Evolutionary conservation across 2,888 invertebrate genomes (phyloP).

Genomic region (Crocallis elinguaria): DNA sequence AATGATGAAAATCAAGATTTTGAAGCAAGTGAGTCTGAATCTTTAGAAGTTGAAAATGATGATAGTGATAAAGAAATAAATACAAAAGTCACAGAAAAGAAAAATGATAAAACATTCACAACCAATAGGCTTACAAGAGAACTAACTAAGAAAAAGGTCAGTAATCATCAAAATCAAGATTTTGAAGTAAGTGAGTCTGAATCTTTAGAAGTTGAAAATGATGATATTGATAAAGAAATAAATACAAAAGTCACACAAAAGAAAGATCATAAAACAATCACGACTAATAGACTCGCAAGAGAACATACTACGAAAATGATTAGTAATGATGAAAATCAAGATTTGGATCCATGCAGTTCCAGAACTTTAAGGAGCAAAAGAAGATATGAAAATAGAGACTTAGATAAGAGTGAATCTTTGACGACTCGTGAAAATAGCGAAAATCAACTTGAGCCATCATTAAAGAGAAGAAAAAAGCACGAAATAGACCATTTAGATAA

Average conservation of each 20-base stretch:
- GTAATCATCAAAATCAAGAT: conserved; percentile 8
- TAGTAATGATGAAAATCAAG: background rate
- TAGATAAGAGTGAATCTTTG: background rate
- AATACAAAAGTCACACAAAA: conserved; percentile 1
- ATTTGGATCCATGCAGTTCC: background rate
- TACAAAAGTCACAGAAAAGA: background rate
- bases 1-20: conserved; percentile 8
- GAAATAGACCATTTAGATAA: background rate
- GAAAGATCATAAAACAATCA: background rate
- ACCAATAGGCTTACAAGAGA: background rate
- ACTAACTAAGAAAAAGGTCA: no score
- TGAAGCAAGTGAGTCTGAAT: background rate
- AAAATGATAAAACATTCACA: background rate
- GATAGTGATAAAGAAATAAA: background rate
- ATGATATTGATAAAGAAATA: background rate
- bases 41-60: background rate
- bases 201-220: background rate
- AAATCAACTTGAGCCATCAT: background rate
- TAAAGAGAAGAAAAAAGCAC: background rate
- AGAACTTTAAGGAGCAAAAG: conserved; percentile 1
- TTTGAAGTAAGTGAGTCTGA: background rate
- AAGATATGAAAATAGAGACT: background rate
- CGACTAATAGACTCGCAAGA: background rate
- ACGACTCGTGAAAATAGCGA: background rate
- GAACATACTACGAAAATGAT: background rate